Evolutionary conservation across 2,888 invertebrate species (phyloP), one percentile per base, ranked within the genome.

Genomic region (Vanessa cardui): DNA sequence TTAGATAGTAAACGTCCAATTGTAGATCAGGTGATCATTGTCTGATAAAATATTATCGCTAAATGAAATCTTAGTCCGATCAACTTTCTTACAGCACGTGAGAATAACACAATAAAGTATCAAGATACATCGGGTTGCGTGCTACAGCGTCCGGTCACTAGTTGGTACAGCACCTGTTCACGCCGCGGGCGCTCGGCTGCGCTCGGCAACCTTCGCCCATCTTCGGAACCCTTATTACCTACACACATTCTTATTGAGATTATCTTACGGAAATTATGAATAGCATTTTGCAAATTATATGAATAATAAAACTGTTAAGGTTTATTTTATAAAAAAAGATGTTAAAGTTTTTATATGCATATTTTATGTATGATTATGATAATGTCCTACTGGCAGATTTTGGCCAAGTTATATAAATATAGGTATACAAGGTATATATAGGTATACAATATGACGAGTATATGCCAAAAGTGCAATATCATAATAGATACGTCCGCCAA

Each of bases 161-260:
- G 87, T 85, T 84, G 85, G 83, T 84, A 81, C 78, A 81, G 83
- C 89, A 88, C 90, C 89, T 90, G 89, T 89, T 87, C 79, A 76
- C 78, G 82, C 86, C 83, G 80, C 80, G 75, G 84, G 86, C 86
- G 75, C 73, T 83, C 82, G 80, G 77, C 59, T 52, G n/a, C 68
- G 69, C 73, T 83, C 83, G 83, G 79, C 71, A 62, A 76, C 78
- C 77, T 79, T 80, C 84, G 85, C 74, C 72, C 59, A 73, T 66
- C 72, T 72, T 79, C 81, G 81, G 73, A 39, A 66, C 56, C 56
- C 56, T 56, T 54, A 54, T 46, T 60, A 65, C 26, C 26, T 1
- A 26, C 60, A 31, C 31, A 60, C 33, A 60, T 45, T 64, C 59
- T 59, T 60, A 46, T 60, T 45, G 50, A 45, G 31, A 54, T 54